Evolutionary conservation across 1,140 invertebrate genomes (phyloP), one percentile per base, ranked within the genome.

Genomic region (Macrobrachium rosenbergii): DNA sequence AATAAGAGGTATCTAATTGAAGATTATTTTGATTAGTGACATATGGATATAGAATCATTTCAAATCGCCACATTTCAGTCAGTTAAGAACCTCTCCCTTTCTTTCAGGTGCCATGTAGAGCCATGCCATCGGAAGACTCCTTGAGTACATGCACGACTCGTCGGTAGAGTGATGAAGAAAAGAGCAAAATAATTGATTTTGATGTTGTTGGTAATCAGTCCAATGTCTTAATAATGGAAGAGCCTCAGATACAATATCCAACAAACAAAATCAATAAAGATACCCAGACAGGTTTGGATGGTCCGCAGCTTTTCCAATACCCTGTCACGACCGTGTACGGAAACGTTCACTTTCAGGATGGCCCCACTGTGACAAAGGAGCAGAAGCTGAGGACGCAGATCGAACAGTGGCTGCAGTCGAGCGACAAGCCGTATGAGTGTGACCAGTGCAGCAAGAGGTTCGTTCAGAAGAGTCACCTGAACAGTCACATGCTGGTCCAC

Each of bases 401-500:
- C 37, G 75, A 77, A 12, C 64, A 72, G 73, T 77, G 73, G 83
- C 63, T 85, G n/a, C 73, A 77, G 28, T 77, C 73, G 52, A 96
- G 96, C 7, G 96, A 98, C 91, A 92, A 96, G 76, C 97, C 97
- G 0, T 98, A 95, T 91, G 95, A 95, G 89, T 97, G 97, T 91
- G 96, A 95, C 89, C 97, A 97, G 83, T 98, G 97, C 92, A 96
- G 95, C 83, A 98, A 98, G 91, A 96, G 96, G 1, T 98, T 97
- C 92, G 97, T 97, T 92, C 96, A 97, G 91, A 97, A 97, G 91
- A 98, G 92, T 97, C 96, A 82, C 96, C 97, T 85, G 6, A 85
- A 85, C 23, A 97, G 97, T 90, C 97, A 97, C 92, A 96, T 97
- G 85, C 93, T 96, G 89, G 97, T 96, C 60, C 97, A 98, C 91